Evolutionary conservation across 2,113 vertebrate genomes (phyloP).

Genomic region (Thymallus thymallus): DNA sequence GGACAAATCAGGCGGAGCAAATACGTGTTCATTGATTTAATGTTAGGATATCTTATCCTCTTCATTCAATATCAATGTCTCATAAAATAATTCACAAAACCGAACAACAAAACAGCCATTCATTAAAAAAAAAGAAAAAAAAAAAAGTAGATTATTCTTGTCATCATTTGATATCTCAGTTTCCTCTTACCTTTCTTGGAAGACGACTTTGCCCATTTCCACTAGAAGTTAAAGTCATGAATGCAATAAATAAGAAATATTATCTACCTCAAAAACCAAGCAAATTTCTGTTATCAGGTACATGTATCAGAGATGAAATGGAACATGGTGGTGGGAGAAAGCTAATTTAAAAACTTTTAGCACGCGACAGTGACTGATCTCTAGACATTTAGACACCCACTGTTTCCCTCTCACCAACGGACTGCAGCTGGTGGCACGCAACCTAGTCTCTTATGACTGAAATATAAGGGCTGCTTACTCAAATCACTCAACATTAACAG

Average conservation of each 20-base stretch:
- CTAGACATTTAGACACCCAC: constrained; percentile 36
- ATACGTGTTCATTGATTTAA: not conserved
- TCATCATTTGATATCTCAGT: not conserved
- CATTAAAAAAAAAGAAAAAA: too few species aligned
- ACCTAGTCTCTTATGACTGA: too few species aligned
- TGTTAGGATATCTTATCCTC: not conserved
- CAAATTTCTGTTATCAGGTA: not conserved
- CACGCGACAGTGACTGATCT: constrained; percentile 73
- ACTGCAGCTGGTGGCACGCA: too few species aligned
- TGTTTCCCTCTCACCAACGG: constrained; percentile 17
- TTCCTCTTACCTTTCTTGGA: constrained; percentile 27
- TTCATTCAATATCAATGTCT: not conserved
- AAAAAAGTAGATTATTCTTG: not conserved
- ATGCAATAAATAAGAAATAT: not conserved
- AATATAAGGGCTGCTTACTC: too few species aligned
- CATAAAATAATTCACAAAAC: too few species aligned
- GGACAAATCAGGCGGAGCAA: not conserved
- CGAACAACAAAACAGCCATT: too few species aligned
- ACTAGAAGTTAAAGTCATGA: not conserved
- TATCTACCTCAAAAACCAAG: not conserved
- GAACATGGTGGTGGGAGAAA: constrained; percentile 27
- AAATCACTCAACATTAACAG: too few species aligned
- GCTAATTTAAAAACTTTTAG: constrained; percentile 30
- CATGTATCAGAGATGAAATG: constrained; percentile 25
- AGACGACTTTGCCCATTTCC: not conserved